Conservation (phyloP, 2,888 invertebrate genomes). For the Caenorhabditis macrosperma region DNA sequence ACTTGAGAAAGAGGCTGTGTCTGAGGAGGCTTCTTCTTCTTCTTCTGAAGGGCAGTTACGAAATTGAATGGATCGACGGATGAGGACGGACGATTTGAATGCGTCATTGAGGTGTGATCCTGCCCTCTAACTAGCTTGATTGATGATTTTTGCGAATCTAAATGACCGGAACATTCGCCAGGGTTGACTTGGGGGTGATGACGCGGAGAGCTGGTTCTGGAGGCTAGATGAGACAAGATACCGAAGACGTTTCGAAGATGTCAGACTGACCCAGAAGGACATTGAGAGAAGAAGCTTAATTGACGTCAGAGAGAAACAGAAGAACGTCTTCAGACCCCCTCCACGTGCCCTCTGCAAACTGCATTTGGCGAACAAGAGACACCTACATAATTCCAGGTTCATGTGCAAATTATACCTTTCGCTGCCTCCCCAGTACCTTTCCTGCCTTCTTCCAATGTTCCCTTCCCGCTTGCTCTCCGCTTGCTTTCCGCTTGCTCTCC, state of each 20-base stretch:
- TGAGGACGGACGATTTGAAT: slow-evolving; percentile 4
- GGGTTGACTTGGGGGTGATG: slow-evolving; percentile 22
- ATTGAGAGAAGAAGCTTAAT: slow-evolving; percentile 1
- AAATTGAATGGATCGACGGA: slow-evolving; percentile 20
- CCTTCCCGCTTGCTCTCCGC: not conserved
- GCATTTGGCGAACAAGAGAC: not conserved
- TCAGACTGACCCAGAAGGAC: not conserved
- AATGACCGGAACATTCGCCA: slow-evolving; percentile 44
- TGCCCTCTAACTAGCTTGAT: slow-evolving; percentile 40
- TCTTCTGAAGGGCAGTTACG: slow-evolving; percentile 19
- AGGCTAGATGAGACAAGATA: slow-evolving; percentile 7
- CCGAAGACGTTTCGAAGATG: slow-evolving; percentile 9
- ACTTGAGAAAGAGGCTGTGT: slow-evolving; percentile 9
- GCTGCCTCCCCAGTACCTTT: not conserved
- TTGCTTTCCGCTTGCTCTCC: not conserved
- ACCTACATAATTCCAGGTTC: too few relatives aligned
- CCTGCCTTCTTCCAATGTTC: not conserved
- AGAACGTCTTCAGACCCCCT: not conserved
- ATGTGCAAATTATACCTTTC: not conserved
- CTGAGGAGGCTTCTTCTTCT: slow-evolving; percentile 9
- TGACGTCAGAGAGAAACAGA: not conserved
- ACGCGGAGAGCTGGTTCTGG: slow-evolving; percentile 10
- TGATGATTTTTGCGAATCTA: slow-evolving; percentile 25
- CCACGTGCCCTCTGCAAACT: not conserved
- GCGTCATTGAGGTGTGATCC: slow-evolving; percentile 41